Percentiles rank a stretch among this genome's conserved stretches.
Conservation (phyloP, 2,888 invertebrate genomes). For the Lithophane ornitopus region DNA sequence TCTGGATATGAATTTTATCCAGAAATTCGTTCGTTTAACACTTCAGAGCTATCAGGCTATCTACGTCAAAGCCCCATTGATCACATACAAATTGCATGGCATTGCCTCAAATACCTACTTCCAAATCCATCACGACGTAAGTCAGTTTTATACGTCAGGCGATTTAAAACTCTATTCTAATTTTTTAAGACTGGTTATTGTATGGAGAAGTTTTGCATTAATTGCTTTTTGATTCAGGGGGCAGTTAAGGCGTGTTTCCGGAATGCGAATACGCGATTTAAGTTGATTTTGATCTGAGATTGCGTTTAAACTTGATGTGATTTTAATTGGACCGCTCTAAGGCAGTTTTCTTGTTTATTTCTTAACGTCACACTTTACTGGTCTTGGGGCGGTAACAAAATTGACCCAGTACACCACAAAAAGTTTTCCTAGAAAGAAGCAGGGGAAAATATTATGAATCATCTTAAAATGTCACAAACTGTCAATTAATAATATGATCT, state of each 20-base stretch:
- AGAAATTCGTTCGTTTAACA: slow-evolving; percentile 22
- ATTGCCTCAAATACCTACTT: slow-evolving; percentile 40
- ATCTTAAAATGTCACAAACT: too few relatives aligned
- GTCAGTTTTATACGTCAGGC: not conserved
- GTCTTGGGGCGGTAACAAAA: not conserved
- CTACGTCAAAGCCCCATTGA: slow-evolving; percentile 49
- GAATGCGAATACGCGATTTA: slow-evolving; percentile 23
- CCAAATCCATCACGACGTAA: slow-evolving; percentile 22
- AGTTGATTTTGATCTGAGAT: slow-evolving; percentile 42
- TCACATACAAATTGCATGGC: slow-evolving; percentile 62
- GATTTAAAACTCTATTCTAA: slow-evolving; percentile 8
- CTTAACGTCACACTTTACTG: not conserved
- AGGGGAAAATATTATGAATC: too few relatives aligned
- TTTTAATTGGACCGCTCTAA: slow-evolving; percentile 25
- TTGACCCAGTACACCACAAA: not conserved
- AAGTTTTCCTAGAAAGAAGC: not conserved
- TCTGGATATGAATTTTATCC: not conserved
- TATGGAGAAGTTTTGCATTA: not conserved
- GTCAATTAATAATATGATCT: too few relatives aligned
- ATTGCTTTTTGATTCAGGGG: not conserved
- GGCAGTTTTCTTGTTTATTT: not conserved
- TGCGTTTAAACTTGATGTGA: slow-evolving; percentile 39
- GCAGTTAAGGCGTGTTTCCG: slow-evolving; percentile 39
- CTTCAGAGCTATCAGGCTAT: slow-evolving; percentile 14
- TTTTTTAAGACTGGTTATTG: not conserved